Evolutionary conservation across 1,140 invertebrate species (phyloP), one percentile per base, ranked within the genome.

Genomic region (Zophobas morio): DNA sequence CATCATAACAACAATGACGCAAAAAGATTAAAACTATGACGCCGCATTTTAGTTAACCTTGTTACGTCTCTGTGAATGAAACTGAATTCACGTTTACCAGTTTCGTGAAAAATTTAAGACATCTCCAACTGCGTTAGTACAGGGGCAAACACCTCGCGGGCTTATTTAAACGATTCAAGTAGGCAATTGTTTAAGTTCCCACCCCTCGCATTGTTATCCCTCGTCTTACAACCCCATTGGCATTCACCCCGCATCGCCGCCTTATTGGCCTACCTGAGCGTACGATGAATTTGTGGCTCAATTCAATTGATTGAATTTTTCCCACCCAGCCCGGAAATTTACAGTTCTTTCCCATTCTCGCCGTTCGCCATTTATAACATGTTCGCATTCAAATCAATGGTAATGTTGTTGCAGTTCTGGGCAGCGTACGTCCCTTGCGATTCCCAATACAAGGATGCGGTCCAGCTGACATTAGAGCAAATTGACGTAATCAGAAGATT

Each of bases 361-460:
- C 49, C 49, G 3, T 46, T 8, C 42, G 3, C 8, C 42, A 46
- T 51, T 51, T 20, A 20, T 20, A 51, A 2, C 3, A 20, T 20
- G 49, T 51, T 20, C n/a, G 34, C 57, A 63, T 37, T 63, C 35
- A 63, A 60, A 63, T 63, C 37, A 60, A 37, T 63, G 57, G 8
- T 56, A 66, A 73, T 71, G 49, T 88, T 71, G 49, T 88, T 86
- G 1, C 91, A 96, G 92, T 96, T 97, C 86, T 97, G 95, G 95
- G 95, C 95, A 0, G 94, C 94, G 0, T 98, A 96, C 84, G 95
- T 95, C 0, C 93, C 93, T 0, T 98, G 96, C 85, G 91, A 92
- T 73, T 90, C 94, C 1, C 95, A 96, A 84, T 91, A 93, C 84
- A 90, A 93, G 74, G 94, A 96, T 81, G 93, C 94, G 0, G 93